These are phyloP conservation scores for Cyprinodon tularosa DNA, from an alignment of 2,113 vertebrate genomes.

Conservation along the genomic window DNA sequence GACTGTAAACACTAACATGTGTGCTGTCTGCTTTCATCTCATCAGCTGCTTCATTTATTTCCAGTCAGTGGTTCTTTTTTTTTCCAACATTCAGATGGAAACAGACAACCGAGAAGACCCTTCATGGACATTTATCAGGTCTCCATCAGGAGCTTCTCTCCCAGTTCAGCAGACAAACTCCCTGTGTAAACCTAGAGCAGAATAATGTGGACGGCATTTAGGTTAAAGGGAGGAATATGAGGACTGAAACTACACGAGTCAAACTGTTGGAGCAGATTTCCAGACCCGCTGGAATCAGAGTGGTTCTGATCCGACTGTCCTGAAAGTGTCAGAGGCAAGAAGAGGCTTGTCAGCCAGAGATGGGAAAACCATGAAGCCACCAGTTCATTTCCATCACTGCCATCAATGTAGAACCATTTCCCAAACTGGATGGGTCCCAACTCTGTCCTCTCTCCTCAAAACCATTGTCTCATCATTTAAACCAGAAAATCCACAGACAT, in stretches of 20 bases:
- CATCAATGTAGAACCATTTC: constrained; percentile 8
- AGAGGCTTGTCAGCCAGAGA: constrained; percentile 43
- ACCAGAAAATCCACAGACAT: constrained; percentile 49
- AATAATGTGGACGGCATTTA: constrained; percentile 7
- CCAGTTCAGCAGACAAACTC: constrained; percentile 2
- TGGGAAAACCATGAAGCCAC: constrained; percentile 71
- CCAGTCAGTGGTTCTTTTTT: constrained; percentile 58
- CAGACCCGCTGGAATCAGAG: constrained; percentile 51
- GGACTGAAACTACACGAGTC: constrained; percentile 24
- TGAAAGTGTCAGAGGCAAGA: constrained; percentile 56
- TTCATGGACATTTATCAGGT: constrained; percentile 21
- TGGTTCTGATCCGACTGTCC: constrained; percentile 36
- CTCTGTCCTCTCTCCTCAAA: constrained; percentile 48
- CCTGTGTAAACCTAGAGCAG: constrained; percentile 8
- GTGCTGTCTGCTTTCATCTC: constrained; percentile 67
- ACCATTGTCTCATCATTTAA: constrained; percentile 54
- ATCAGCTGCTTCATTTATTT: constrained; percentile 68
- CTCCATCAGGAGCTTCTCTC: constrained; percentile 6
- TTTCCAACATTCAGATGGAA: constrained; percentile 56
- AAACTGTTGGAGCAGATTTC: constrained; percentile 36
- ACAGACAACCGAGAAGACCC: constrained; percentile 54
- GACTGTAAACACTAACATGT: constrained; percentile 74
- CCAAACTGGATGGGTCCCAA: constrained; percentile 47
- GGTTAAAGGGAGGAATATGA: constrained; percentile 12
- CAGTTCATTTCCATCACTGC: constrained; percentile 43